Percentiles rank a stretch among this genome's conserved stretches.
Evolutionary conservation across 2,888 invertebrate genomes (phyloP).

Genomic region (Drosophila tripunctata): DNA sequence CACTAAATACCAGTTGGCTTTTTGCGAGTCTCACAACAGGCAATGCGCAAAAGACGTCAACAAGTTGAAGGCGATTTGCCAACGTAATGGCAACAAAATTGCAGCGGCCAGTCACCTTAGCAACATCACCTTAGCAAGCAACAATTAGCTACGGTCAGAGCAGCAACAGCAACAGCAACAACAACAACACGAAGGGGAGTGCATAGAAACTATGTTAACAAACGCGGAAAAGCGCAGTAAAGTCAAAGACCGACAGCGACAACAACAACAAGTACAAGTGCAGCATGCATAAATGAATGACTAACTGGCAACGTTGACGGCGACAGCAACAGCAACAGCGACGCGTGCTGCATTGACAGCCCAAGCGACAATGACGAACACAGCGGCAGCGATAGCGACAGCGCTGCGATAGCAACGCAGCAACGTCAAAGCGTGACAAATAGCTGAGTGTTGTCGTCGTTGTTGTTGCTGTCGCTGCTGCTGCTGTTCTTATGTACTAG

Average conservation of each 20-base stretch:
- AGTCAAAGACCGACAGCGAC: conserved; percentile 66
- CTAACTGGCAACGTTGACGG: conserved; percentile 42
- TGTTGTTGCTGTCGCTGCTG: conserved; percentile 11
- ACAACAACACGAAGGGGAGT: conserved; percentile 10
- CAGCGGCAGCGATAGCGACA: conserved; percentile 9
- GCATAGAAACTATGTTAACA: conserved; percentile 53
- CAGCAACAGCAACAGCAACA: conserved; percentile 19
- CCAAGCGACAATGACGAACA: conserved; percentile 8
- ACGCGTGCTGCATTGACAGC: conserved; percentile 19
- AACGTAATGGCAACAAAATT: conserved; percentile 59
- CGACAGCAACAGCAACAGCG: conserved; percentile 30
- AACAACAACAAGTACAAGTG: conserved; percentile 26
- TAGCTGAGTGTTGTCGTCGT: conserved; percentile 43
- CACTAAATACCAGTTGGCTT: conserved; percentile 56
- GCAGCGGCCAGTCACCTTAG: conserved; percentile 65
- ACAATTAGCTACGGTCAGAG: conserved; percentile 47
- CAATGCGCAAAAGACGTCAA: conserved; percentile 30
- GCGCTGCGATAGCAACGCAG: conserved; percentile 1
- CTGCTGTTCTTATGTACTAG: conserved; percentile 7
- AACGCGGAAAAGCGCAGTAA: conserved; percentile 62
- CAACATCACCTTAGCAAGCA: conserved; percentile 46
- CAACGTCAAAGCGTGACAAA: conserved; percentile 74
- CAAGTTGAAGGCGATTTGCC: conserved; percentile 53
- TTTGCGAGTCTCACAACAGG: conserved; percentile 22
- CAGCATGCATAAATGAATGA: conserved; percentile 46